phyloP scores from a whole-genome alignment of 2,113 vertebrate genomes.

The Toxostoma redivivum region DNA sequence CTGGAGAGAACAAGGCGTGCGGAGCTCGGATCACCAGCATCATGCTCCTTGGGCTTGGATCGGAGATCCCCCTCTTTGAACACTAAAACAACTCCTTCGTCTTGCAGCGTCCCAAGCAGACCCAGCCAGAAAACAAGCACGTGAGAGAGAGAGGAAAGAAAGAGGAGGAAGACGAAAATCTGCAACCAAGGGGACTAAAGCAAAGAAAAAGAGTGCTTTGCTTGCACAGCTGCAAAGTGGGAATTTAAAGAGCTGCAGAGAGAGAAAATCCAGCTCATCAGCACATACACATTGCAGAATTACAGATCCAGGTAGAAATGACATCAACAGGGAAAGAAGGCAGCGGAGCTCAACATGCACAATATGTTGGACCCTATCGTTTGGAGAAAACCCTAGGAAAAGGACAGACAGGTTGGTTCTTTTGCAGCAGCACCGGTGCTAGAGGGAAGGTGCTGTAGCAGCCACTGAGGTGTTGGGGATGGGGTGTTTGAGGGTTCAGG shows the following conservation, averaged over 20 bases:
- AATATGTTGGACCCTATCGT: constrained; percentile 99
- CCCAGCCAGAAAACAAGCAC: background rate
- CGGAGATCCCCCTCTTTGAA: constrained; percentile 35
- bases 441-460: constrained; percentile 50
- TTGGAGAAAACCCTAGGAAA: constrained; percentile 99
- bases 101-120: constrained; percentile 44
- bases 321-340: constrained; percentile 97
- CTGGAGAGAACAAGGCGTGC: constrained; percentile 62
- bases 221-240: constrained; percentile 62
- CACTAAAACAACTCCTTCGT: constrained; percentile 1
- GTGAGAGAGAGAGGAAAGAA: constrained; percentile 11
- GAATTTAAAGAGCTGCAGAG: constrained; percentile 66
- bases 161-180: constrained; percentile 47
- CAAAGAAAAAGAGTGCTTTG: constrained; percentile 55
- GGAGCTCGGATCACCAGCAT: constrained; percentile 61
- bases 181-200: constrained; percentile 61
- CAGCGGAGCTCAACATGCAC: constrained; percentile 95
- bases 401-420: constrained; percentile 98
- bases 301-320: constrained; percentile 79
- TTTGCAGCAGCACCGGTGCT: constrained; percentile 38
- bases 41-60: constrained; percentile 65
- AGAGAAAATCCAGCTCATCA: constrained; percentile 60
- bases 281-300: constrained; percentile 62
- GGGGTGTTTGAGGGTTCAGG: constrained; percentile 9
- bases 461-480: constrained; percentile 27